Conservation (phyloP, 1,140 invertebrate species). For the Zaprionus nigranus region DNA sequence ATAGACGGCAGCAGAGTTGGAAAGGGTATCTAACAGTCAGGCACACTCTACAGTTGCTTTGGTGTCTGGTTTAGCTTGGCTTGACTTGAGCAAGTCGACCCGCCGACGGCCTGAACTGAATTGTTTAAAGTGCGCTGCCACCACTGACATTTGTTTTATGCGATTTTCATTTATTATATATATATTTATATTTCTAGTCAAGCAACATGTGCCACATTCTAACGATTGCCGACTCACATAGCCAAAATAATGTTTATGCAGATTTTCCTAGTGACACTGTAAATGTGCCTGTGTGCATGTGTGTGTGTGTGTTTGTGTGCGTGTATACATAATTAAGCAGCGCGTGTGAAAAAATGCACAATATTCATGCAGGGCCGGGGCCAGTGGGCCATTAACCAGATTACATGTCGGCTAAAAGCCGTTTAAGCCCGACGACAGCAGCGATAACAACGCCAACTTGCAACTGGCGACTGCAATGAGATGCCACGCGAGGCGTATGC, state of each 20-base stretch:
- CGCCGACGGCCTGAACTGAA: not conserved
- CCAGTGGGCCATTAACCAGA: conserved; percentile 69
- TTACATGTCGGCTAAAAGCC: conserved; percentile 71
- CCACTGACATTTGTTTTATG: conserved; percentile 33
- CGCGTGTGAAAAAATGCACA: conserved; percentile 39
- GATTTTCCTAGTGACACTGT: conserved; percentile 3
- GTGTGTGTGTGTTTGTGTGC: not conserved
- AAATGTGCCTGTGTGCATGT: not conserved
- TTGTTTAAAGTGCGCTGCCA: conserved; percentile 8
- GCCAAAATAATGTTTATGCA: conserved; percentile 10
- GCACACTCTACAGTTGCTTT: no score
- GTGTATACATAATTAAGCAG: conserved; percentile 31
- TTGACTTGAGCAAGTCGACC: no score
- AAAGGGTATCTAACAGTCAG: no score
- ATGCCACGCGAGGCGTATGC: conserved; percentile 5
- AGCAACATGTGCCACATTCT: conserved; percentile 63
- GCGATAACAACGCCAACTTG: conserved; percentile 55
- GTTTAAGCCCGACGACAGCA: conserved; percentile 65
- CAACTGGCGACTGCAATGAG: conserved; percentile 42
- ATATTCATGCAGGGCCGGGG: conserved; percentile 20
- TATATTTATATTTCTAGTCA: conserved; percentile 21
- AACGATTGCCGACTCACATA: conserved; percentile 3
- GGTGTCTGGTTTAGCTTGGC: not conserved
- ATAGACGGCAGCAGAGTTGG: no score
- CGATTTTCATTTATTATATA: conserved; percentile 55